Evolutionary conservation across 2,797 vertebrate genomes (phyloP), one percentile per base, ranked within the genome.

Genomic region (Percopsis omiscomaycus): DNA sequence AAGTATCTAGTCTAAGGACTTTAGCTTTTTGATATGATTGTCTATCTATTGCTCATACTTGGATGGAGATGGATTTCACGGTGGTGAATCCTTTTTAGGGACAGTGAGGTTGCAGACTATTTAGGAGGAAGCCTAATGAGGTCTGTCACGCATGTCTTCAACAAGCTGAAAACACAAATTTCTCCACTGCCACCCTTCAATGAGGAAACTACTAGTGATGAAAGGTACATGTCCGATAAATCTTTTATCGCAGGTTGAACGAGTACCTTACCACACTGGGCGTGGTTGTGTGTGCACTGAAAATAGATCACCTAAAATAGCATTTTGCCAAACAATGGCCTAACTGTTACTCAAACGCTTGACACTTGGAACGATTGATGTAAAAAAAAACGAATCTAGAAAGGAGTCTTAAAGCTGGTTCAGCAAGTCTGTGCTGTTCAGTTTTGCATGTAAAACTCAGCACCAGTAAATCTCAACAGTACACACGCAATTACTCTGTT

Each of bases 161-260:
- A 80, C n/a, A 80, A 32, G 56, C 1, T 82, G 71, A 93, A 77
- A 76, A 88, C 48, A 52, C 80, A 57, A 68, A 84, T 27, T 50
- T 66, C 71, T 0, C 55, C 71, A 0, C 11, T 62, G 42, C n/a
- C 78, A 4, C 0, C 37, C 0, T 77, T 5, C 48, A 0, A 11
- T 2, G 73, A 82, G 46, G 80, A 78, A 30, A 3, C 29, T 3
- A 2, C 6, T 1, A 0, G n/a, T 6, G 72, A 60, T 10, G 37
- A 74, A 66, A 84, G 84, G 87, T 89, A 74, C 1, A 2, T 15
- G 42, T 52, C 27, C 2, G n/a, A 68, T 45, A 6, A 1, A 53
- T 0, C 47, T 53, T 37, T 32, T 55, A 6, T 48, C 27, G 9
- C 4, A 16, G 12, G n/a, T 3, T 48, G 46, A 48, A 28, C 10